Conservation (phyloP, 2,888 invertebrate genomes). For the Pseudococcus longispinus region DNA sequence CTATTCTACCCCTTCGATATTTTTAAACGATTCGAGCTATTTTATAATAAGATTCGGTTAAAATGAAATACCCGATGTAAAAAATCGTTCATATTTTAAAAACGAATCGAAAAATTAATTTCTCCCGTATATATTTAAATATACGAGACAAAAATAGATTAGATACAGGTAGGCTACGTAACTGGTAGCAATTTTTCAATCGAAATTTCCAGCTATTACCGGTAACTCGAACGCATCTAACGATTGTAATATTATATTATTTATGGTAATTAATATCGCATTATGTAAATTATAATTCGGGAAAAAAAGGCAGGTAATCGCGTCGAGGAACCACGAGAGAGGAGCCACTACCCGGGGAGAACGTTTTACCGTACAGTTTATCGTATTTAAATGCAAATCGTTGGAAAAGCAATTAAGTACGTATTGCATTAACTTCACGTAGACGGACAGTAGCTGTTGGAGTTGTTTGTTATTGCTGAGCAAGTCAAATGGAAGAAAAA, state of each 20-base stretch:
- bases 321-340: neutral
- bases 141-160: no score
- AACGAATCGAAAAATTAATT: no score
- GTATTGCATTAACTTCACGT: conserved; percentile 48
- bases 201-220: neutral
- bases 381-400: conserved; percentile 53
- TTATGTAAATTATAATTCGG: conserved; percentile 38
- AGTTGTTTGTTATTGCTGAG: conserved; percentile 46
- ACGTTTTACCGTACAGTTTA: conserved; percentile 26
- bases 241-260: neutral
- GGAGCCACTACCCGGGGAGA: neutral
- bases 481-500: conserved; percentile 44
- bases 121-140: no score
- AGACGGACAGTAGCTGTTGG: conserved; percentile 50
- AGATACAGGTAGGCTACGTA: no score
- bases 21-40: no score
- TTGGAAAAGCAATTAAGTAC: conserved; percentile 42
- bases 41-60: no score
- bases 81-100: no score
- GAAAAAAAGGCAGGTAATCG: neutral
- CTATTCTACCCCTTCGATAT: no score
- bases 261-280: conserved; percentile 8
- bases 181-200: neutral
- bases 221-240: neutral
- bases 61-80: no score